phyloP scores from a whole-genome alignment of 1,140 invertebrate genomes.

The Caerostris darwini region DNA sequence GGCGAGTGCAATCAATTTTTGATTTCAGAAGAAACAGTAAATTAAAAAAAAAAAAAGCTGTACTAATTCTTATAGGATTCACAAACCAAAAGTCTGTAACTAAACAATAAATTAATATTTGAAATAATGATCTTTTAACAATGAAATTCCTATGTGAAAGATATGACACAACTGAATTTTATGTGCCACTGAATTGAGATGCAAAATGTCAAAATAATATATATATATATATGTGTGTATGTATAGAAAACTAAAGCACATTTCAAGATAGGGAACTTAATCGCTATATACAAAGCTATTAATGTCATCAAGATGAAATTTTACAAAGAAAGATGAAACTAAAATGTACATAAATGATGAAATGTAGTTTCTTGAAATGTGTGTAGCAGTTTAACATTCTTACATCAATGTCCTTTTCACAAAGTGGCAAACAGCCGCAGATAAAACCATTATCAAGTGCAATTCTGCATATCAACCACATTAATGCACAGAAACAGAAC shows the following conservation, averaged over 20 bases:
- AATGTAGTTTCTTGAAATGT: constrained; percentile 41
- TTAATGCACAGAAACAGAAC: not conserved
- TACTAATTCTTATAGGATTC: not conserved
- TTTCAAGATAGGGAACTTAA: constrained; percentile 55
- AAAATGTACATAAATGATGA: constrained; percentile 75
- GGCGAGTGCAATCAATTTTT: not conserved
- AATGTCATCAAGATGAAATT: constrained; percentile 64
- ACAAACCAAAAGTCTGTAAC: not conserved
- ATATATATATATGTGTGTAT: not conserved
- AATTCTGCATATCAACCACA: not conserved
- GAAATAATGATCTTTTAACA: not conserved
- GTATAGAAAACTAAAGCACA: constrained; percentile 37
- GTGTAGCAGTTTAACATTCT: constrained; percentile 7
- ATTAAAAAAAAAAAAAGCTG: not conserved
- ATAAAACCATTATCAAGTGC: not conserved
- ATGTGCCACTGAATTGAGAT: constrained; percentile 13
- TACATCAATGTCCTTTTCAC: not conserved
- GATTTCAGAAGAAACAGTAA: not conserved
- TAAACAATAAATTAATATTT: not conserved
- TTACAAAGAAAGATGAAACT: constrained; percentile 76
- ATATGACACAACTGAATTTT: not conserved
- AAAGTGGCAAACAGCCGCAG: not conserved
- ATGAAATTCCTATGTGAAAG: not conserved
- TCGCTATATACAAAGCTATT: constrained; percentile 74
- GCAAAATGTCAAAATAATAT: constrained; percentile 44